Base-by-base conservation (phyloP, 2,888 invertebrate species). In the Microctonus aethiopoides region DNA sequence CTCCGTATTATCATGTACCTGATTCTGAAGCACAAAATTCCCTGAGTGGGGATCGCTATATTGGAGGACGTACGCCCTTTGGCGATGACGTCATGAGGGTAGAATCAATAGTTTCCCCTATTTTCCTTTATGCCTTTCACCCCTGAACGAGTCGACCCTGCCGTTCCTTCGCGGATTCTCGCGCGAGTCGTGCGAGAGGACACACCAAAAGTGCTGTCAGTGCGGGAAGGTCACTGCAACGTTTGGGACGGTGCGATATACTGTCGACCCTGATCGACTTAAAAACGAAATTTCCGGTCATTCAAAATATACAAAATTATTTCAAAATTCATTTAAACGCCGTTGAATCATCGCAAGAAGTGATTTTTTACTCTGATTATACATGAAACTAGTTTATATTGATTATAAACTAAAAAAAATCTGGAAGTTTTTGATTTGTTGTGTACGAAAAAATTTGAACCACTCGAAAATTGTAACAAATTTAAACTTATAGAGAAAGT, bases 151-250 rank as follows among this genome's bases (percentile, higher is more conserved):
- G 32, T n/a, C 16, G 3, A 16, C 57, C 57, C 72, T 70, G 70
- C 70, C 62, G 62, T 13, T 32, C 56, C 69, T 79, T 77, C 74
- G 79, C 77, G 4, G 16, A n/a, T 46, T 46, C 16, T 7, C 1
- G 46, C 9, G 16, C 1, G 73, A 78, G 79, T 79, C 76, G 79
- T 78, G 74, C 70, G 75, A 72, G 71, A 78, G 80, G 78, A 72
- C 76, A 75, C 75, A 73, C 75, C 69, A 74, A 74, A 29, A 57
- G 77, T 76, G 79, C 77, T 77, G 78, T 84, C 83, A 84, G 84
- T 85, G 83, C 85, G 82, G 84, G 83, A 81, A 81, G 81, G 84
- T 81, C 83, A 80, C 83, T 81, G 81, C 82, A 79, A 84, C 80
- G 84, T 80, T 79, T 79, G 80, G 78, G 77, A 83, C 84, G 80